Conservation (phyloP, 2,113 vertebrate species). For the Progne subis region DNA sequence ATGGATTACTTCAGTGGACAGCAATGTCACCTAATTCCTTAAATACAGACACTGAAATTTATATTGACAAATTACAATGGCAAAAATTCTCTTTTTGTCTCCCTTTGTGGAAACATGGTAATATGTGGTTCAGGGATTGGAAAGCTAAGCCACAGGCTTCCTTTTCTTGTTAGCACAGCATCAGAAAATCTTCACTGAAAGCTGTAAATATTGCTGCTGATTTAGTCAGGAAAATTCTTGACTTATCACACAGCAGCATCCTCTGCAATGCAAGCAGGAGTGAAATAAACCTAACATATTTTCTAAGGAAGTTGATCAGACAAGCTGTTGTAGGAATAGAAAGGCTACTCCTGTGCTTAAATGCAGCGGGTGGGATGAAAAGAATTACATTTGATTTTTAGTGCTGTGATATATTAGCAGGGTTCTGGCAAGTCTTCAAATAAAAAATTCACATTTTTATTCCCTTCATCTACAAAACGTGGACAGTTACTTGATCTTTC, state of each 20-base stretch:
- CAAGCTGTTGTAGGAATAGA: background rate
- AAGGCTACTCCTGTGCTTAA: background rate
- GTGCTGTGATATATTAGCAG: background rate
- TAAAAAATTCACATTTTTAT: background rate
- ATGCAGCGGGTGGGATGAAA: background rate
- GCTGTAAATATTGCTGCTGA: background rate
- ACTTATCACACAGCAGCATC: background rate
- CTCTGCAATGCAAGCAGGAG: background rate
- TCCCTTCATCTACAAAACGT: background rate
- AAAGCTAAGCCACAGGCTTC: background rate
- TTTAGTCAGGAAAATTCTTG: background rate
- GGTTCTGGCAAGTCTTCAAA: background rate
- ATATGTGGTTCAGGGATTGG: background rate
- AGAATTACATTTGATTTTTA: background rate
- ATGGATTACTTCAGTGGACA: background rate
- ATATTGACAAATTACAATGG: background rate
- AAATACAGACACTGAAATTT: background rate
- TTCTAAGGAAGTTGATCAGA: background rate
- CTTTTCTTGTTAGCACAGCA: background rate
- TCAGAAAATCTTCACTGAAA: background rate
- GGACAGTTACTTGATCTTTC: background rate
- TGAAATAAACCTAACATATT: background rate
- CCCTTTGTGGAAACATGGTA: background rate
- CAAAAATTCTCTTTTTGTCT: background rate
- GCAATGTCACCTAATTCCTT: background rate